Evolutionary conservation across 2,888 invertebrate species (phyloP), one percentile per base, ranked within the genome.

Genomic region (Dexiosoma caninum): DNA sequence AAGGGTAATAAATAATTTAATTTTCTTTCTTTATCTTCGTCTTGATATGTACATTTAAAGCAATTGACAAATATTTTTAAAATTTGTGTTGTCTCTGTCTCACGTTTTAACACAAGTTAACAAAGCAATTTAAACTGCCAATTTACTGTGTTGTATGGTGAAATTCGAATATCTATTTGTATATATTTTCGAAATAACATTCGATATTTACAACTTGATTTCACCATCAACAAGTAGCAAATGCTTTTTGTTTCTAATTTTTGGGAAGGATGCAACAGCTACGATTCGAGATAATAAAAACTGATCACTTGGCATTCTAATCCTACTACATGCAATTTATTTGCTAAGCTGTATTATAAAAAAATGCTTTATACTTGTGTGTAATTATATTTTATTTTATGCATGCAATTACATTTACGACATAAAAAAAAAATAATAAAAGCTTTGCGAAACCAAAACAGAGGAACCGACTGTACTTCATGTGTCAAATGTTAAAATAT

Each of bases 1-100:
- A 89, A 87, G 90, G 90, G 90, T 90, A 90, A 90, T 87, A 67
- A 30, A 55, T 37, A 35, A 62, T 57, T 69, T 67, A 10, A 57
- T 37, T 62, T 64, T 69, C 51, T 66, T n/a, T n/a, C 27, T 59
- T 53, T 16, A 64, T 55, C 53, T 64, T 32, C 64, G 21, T 37
- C 35, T 35, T 35, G 23, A 66, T 5, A 27, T 21, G 46, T n/a
- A 42, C 27, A 5, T 27, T 27, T 27, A 35, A 30, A n/a, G 35
- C 12, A 10, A 55, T 78, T 37, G 35, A 37, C 35, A 21, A n/a
- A 6, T 64, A 9, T 19, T 46, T 66, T 42, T 37, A 49, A 62
- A 72, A 42, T 72, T 10, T 77, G 35, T 69, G 72, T 72, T 78
- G 64, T 79, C 74, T 75, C 72, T 62, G 75, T 60, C 59, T 75